Evolutionary conservation across 2,113 vertebrate species (phyloP).

Genomic region (Irena cyanogastra): DNA sequence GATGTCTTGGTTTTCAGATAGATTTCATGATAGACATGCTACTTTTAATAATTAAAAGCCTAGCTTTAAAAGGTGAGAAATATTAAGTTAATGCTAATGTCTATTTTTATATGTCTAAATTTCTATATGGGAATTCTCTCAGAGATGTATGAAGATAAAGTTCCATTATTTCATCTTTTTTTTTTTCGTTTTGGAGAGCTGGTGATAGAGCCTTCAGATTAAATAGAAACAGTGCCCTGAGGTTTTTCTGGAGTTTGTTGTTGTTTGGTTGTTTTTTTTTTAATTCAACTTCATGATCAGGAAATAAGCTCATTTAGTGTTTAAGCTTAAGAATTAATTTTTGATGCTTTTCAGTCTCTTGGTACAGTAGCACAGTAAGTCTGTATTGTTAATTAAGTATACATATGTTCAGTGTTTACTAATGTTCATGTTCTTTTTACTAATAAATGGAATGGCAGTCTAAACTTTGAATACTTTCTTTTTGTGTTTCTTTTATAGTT

Average conservation of each 20-base stretch:
- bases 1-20: background rate
- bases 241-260: background rate
- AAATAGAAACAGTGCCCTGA: background rate
- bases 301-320: background rate
- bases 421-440: background rate
- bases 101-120: background rate
- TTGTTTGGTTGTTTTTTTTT: background rate
- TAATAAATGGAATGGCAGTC: constrained; percentile 27
- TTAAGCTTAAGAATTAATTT: background rate
- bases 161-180: background rate
- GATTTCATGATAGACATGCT: background rate
- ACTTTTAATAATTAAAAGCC: background rate
- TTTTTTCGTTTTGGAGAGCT: background rate
- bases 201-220: background rate
- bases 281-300: background rate
- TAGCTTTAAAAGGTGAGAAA: background rate
- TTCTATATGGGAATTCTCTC: background rate
- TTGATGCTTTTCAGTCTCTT: background rate
- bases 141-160: background rate
- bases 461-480: constrained; percentile 53
- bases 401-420: background rate
- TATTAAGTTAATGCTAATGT: background rate
- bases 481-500: constrained; percentile 78
- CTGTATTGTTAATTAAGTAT: background rate
- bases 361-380: background rate